Evolutionary conservation across 2,113 vertebrate genomes (phyloP), one percentile per base, ranked within the genome.

Genomic region (Bos indicus): DNA sequence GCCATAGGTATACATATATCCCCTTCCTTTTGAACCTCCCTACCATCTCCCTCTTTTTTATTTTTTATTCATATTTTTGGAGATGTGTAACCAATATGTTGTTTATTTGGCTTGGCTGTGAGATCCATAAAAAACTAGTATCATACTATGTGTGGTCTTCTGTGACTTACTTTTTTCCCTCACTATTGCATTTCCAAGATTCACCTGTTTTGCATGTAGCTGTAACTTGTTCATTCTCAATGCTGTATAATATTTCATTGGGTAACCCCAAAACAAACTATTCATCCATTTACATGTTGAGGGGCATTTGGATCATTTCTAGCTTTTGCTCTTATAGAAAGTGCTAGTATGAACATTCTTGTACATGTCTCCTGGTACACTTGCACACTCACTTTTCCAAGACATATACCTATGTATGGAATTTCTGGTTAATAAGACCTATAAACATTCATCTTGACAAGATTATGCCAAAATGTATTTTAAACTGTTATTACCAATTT

Each of bases 101-200:
- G 43, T 92, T 87, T 90, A 74, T 94, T 87, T 94, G 94, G 13
- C 56, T 96, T 91, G 36, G 25, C 67, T 87, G 30, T 95, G 33
- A 95, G 51, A 51, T 91, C 88, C 71, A 52, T 93, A n/a, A 84
- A 88, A 96, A 83, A 26, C 5, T 88, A 84, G 56, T 57, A 57
- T 81, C 26, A 54, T 93, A 87, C 25, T 52, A 2, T 88, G 10
- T 90, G 43, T 90, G 43, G 56, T 88, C 46, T 91, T 88, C 62
- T 88, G 62, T 90, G 46, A 78, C 43, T 88, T 92, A 67, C 43
- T 19, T 46, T 95, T 96, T 96, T 95, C 74, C 90, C 25, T 90
- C 28, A 59, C 19, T 87, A 40, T 67, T 88, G 25, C 64, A 6
- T 95, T 93, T 83, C 78, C 48, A 74, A 85, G 64, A 81, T 81